A percentile compares a stretch with the other conserved stretches of the same genome.
phyloP scores from a whole-genome alignment of 1,140 invertebrate genomes.

The Anoplolepis gracilipes region DNA sequence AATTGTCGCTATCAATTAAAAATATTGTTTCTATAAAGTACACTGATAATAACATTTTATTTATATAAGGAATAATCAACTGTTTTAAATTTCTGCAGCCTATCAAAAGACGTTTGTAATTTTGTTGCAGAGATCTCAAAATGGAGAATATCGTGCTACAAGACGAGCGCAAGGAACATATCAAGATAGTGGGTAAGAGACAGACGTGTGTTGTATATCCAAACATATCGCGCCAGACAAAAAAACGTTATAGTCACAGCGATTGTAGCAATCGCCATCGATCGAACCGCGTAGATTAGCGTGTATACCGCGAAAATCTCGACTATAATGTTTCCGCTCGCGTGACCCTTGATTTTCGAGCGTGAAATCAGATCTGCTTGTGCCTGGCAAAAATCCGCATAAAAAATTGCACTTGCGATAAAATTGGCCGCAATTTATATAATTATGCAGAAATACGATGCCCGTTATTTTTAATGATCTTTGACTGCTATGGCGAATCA shows the following conservation, averaged over 20 bases:
- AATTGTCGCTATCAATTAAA: not conserved
- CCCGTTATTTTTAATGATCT: constrained; percentile 33
- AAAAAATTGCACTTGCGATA: constrained; percentile 35
- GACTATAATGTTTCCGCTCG: constrained; percentile 44
- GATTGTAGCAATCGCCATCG: constrained; percentile 56
- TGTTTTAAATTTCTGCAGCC: not conserved
- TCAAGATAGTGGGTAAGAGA: constrained; percentile 90
- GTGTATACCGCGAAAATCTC: constrained; percentile 50
- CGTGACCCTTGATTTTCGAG: constrained; percentile 52
- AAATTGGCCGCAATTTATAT: constrained; percentile 40
- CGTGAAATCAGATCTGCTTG: constrained; percentile 37
- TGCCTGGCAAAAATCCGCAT: constrained; percentile 3
- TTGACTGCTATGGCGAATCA: not conserved
- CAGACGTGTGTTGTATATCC: not conserved
- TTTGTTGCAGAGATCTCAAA: constrained; percentile 89
- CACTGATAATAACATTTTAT: not conserved
- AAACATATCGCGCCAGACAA: constrained; percentile 15
- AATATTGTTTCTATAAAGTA: not conserved
- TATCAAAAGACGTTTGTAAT: constrained; percentile 11
- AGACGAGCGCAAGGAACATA: constrained; percentile 87
- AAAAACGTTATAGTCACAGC: constrained; percentile 31
- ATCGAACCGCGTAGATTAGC: constrained; percentile 49
- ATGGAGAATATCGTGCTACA: constrained; percentile 92
- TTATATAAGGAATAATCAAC: not conserved
- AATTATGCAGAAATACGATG: constrained; percentile 29